Conservation (phyloP, 2,888 invertebrate genomes). For the Lithodes maja region DNA sequence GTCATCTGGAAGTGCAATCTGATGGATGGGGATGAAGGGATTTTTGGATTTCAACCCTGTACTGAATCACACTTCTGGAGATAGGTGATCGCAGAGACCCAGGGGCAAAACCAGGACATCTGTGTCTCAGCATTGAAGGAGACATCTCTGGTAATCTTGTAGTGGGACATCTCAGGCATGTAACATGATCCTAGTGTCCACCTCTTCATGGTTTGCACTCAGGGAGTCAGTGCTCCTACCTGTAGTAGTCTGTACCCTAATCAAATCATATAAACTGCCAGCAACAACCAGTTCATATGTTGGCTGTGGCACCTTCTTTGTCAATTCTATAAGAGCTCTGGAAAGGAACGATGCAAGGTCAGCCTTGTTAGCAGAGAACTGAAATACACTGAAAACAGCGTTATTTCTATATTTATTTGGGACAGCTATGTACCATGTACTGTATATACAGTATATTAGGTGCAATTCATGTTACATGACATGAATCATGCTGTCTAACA, state of each 20-base stretch:
- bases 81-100: slow-evolving; percentile 6
- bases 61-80: slow-evolving; percentile 6
- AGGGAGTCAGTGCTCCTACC: slow-evolving; percentile 12
- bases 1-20: slow-evolving; percentile 18
- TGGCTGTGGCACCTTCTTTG: slow-evolving; percentile 23
- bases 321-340: slow-evolving; percentile 19
- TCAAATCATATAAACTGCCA: slow-evolving; percentile 16
- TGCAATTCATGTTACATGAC: no score
- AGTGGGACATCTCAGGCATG: slow-evolving; percentile 18
- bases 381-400: no score
- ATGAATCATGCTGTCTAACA: no score
- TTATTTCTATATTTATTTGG: no score
- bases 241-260: slow-evolving; percentile 10
- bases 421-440: no score
- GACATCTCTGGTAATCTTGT: slow-evolving; percentile 20
- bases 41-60: slow-evolving; percentile 31
- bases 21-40: slow-evolving; percentile 13
- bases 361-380: slow-evolving; percentile 10
- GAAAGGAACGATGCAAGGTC: slow-evolving; percentile 32
- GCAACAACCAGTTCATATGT: slow-evolving; percentile 27
- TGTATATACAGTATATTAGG: no score
- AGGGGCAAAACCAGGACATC: slow-evolving; percentile 26
- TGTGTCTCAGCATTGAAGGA: slow-evolving; percentile 27
- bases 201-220: slow-evolving; percentile 17
- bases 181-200: neutral